phyloP scores from a whole-genome alignment of 2,888 invertebrate genomes.

The Nezara viridula region DNA sequence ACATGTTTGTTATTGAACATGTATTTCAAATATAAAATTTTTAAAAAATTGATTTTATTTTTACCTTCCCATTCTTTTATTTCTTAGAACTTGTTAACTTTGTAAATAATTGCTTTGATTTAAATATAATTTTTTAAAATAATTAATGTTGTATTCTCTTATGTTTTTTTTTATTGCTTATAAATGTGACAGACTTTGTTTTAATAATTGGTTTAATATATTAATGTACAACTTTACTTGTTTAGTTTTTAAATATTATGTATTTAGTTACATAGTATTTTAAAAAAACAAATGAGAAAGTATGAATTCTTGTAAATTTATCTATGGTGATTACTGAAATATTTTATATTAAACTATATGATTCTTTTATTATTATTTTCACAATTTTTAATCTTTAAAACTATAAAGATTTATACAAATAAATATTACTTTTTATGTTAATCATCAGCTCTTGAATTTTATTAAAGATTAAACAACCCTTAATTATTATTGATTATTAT shows the following conservation, averaged over 20 bases:
- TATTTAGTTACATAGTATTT: neutral
- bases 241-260: neutral
- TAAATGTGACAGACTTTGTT: neutral
- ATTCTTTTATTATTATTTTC: neutral
- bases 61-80: neutral
- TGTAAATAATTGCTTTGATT: conserved; percentile 3
- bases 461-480: neutral
- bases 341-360: neutral
- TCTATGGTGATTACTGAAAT: neutral
- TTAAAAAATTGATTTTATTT: neutral
- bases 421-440: neutral
- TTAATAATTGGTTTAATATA: neutral
- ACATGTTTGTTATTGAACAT: neutral
- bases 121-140: neutral
- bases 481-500: neutral
- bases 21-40: neutral
- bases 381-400: neutral
- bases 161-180: neutral
- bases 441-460: neutral
- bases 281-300: neutral
- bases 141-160: neutral
- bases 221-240: neutral
- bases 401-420: neutral
- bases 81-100: neutral
- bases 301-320: neutral